Percentiles rank a stretch among this genome's conserved stretches.
These are phyloP conservation scores for Enteromius fasciolatus DNA, from an alignment of 2,797 vertebrate genomes.

Conservation along the genomic window DNA sequence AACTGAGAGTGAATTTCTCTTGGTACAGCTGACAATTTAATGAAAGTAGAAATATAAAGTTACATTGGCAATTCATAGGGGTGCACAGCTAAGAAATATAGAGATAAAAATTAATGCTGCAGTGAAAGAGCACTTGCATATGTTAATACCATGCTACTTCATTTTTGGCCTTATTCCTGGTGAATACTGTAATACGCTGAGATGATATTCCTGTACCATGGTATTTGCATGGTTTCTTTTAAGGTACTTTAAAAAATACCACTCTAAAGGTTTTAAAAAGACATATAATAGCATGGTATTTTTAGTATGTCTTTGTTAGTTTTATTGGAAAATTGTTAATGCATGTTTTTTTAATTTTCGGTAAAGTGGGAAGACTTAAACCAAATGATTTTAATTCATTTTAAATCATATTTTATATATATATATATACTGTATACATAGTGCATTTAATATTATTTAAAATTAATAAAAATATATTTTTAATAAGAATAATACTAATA, in stretches of 20 bases:
- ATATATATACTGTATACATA: too few species aligned
- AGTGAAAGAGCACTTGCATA: neutral
- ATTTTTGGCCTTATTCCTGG: neutral
- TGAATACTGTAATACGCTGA: neutral
- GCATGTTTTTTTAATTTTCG: neutral
- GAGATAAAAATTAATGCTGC: neutral
- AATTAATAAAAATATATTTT: neutral
- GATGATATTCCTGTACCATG: neutral
- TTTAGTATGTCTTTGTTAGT: neutral
- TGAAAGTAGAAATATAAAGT: constrained; percentile 12
- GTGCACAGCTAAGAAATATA: neutral
- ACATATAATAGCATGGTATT: neutral
- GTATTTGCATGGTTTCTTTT: neutral
- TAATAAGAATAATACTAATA: neutral
- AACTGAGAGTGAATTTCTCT: neutral
- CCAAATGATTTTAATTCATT: too few species aligned
- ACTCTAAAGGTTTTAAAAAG: neutral
- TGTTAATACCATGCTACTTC: neutral
- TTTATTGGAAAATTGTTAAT: neutral
- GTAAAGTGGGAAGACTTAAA: neutral
- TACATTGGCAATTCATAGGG: neutral
- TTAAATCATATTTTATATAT: too few species aligned
- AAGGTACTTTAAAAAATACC: neutral
- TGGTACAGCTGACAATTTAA: neutral
- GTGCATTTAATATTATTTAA: neutral